These are phyloP conservation scores for Dicaeum eximium DNA, from an alignment of 2,113 vertebrate genomes.

Conservation along the genomic window DNA sequence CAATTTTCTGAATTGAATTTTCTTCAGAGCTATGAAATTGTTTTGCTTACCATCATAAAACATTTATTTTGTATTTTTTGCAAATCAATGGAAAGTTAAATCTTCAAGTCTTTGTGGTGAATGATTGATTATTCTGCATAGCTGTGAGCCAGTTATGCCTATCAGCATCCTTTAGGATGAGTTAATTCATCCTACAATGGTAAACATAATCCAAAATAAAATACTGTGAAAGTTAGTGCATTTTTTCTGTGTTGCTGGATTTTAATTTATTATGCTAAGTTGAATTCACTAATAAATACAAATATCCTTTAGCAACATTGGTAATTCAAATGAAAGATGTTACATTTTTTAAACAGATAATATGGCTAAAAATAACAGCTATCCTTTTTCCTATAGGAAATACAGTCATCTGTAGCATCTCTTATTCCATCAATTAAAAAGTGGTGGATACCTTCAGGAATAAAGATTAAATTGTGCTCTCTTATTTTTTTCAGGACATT, in stretches of 20 bases:
- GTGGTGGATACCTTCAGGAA: not conserved
- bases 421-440: not conserved
- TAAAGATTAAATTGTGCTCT: not conserved
- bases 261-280: not conserved
- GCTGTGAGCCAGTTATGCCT: not conserved
- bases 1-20: not conserved
- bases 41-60: not conserved
- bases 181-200: not conserved
- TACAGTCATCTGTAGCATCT: not conserved
- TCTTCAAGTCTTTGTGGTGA: not conserved
- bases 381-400: not conserved
- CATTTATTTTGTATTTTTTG: not conserved
- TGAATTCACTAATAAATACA: not conserved
- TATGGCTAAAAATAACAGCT: not conserved
- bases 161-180: not conserved
- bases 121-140: not conserved
- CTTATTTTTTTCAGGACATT: not conserved
- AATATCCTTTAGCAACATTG: not conserved
- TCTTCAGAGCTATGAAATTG: not conserved
- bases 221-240: not conserved
- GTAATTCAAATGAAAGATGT: not conserved
- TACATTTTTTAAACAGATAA: not conserved
- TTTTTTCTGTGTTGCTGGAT: not conserved
- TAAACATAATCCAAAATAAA: not conserved
- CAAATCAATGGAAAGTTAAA: not conserved